Evolutionary conservation across 1,140 invertebrate genomes (phyloP).

Genomic region (Cyclargus thomasi): DNA sequence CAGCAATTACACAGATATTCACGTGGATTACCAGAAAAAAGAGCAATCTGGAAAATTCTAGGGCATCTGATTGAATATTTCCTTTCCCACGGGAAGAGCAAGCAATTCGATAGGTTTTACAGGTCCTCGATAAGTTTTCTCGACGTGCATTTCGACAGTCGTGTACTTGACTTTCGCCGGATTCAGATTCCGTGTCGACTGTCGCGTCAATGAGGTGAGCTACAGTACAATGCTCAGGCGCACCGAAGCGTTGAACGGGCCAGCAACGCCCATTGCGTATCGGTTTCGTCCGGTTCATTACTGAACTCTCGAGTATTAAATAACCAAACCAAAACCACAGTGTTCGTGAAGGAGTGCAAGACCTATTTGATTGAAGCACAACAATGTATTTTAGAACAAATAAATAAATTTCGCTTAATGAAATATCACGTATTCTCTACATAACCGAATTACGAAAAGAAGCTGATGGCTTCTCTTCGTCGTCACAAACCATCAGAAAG

Average conservation of each 20-base stretch:
- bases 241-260: slow-evolving; percentile 52
- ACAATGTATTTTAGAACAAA: background rate
- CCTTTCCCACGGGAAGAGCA: background rate
- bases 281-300: slow-evolving; percentile 56
- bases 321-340: slow-evolving; percentile 44
- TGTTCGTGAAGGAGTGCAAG: slow-evolving; percentile 10
- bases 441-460: too few species aligned
- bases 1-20: slow-evolving; percentile 33
- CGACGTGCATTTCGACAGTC: slow-evolving; percentile 11
- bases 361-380: background rate
- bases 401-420: background rate
- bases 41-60: slow-evolving; percentile 6
- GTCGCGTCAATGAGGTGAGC: slow-evolving; percentile 60
- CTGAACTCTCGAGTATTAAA: slow-evolving; percentile 45
- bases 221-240: slow-evolving; percentile 46
- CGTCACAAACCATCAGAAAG: too few species aligned
- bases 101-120: too few species aligned
- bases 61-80: background rate
- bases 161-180: slow-evolving; percentile 65
- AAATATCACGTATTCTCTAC: too few species aligned
- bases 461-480: too few species aligned
- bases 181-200: slow-evolving; percentile 58
- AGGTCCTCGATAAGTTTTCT: too few species aligned
- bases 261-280: slow-evolving; percentile 43
- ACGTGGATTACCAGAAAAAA: background rate